Conservation (phyloP, 1,140 invertebrate species). For the Chlorops oryzae region DNA sequence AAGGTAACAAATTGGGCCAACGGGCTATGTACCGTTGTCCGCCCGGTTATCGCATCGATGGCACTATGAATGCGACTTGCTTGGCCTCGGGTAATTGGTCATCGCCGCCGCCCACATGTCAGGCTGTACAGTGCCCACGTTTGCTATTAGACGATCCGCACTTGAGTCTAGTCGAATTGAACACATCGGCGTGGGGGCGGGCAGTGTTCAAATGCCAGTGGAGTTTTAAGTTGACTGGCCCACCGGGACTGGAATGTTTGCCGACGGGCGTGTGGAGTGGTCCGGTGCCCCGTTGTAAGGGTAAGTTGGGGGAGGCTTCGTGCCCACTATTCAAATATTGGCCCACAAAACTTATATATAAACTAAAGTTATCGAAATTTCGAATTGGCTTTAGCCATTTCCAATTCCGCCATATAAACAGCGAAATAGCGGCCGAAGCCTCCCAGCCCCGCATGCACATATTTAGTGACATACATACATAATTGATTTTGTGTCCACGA, state of each 20-base stretch:
- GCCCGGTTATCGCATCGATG: conserved; percentile 63
- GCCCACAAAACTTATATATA: no score
- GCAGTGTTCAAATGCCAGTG: conserved; percentile 75
- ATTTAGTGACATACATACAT: no score
- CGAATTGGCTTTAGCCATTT: no score
- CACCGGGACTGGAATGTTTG: conserved; percentile 68
- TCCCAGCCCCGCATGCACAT: no score
- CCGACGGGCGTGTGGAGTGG: conserved; percentile 72
- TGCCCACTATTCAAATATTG: no score
- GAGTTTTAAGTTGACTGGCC: conserved; percentile 69
- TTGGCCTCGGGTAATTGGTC: conserved; percentile 77
- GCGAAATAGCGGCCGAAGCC: no score
- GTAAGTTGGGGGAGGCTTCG: no score
- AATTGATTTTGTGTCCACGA: no score
- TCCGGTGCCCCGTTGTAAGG: conserved; percentile 64
- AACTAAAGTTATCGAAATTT: no score
- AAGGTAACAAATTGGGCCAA: conserved; percentile 64
- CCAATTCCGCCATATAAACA: no score
- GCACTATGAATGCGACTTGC: conserved; percentile 63
- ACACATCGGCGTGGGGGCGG: conserved; percentile 56
- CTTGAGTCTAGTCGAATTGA: conserved; percentile 52
- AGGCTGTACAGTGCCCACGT: conserved; percentile 65
- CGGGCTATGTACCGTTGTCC: conserved; percentile 57
- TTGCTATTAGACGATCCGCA: conserved; percentile 54
- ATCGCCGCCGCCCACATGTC: conserved; percentile 61